Percentiles rank a stretch among this genome's conserved stretches.
phyloP scores from a whole-genome alignment of 1,140 invertebrate species.

The Venustaconcha ellipsiformis region DNA sequence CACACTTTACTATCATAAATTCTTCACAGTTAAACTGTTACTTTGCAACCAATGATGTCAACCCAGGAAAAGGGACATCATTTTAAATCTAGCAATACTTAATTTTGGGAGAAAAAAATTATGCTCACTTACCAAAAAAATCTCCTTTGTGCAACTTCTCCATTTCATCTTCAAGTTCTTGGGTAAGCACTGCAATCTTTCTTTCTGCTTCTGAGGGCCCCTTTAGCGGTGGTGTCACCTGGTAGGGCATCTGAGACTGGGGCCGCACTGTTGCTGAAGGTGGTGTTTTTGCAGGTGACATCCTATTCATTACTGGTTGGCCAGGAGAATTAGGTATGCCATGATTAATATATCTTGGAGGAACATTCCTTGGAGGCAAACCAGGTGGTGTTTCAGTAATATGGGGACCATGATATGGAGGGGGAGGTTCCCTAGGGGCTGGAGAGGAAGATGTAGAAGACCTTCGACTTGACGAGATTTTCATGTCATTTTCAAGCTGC shows the following conservation, averaged over 20 bases:
- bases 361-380: constrained; percentile 40
- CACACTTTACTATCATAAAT: no score
- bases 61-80: no score
- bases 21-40: no score
- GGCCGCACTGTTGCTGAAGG: constrained; percentile 32
- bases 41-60: no score
- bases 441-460: constrained; percentile 35
- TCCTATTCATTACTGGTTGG: constrained; percentile 1
- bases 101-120: no score
- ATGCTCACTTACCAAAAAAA: constrained; percentile 86
- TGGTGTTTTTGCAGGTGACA: constrained; percentile 35
- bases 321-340: background rate
- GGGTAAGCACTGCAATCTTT: constrained; percentile 69
- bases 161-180: constrained; percentile 75
- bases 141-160: constrained; percentile 94
- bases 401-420: constrained; percentile 67
- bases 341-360: constrained; percentile 3
- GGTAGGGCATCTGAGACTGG: constrained; percentile 80
- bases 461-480: constrained; percentile 41
- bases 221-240: constrained; percentile 79
- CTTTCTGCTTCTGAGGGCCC: constrained; percentile 69
- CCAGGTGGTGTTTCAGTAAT: constrained; percentile 61
- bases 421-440: constrained; percentile 54
- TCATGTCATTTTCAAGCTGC: constrained; percentile 66
- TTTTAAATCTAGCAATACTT: no score